These are phyloP conservation scores for Ferrisia virgata DNA, from an alignment of 2,888 invertebrate genomes.

Conservation along the genomic window DNA sequence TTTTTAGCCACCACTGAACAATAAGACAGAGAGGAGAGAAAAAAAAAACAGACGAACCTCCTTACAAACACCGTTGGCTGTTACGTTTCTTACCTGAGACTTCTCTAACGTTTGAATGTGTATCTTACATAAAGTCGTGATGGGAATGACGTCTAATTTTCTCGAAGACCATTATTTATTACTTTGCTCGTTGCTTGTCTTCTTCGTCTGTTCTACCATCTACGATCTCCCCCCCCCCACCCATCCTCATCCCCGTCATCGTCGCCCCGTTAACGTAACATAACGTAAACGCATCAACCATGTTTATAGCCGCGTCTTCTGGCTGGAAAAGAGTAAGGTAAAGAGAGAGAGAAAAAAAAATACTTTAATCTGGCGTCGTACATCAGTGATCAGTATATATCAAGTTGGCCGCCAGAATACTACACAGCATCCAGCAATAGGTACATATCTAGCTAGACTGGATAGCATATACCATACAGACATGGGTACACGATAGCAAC, in stretches of 20 bases:
- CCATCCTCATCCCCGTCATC: no score
- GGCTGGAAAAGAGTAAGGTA: no score
- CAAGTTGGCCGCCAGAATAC: neutral
- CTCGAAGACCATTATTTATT: slow-evolving; percentile 43
- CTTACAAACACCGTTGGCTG: slow-evolving; percentile 25
- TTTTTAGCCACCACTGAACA: slow-evolving; percentile 27
- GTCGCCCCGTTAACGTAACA: neutral
- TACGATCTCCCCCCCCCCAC: neutral
- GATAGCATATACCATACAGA: no score
- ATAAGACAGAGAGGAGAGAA: no score
- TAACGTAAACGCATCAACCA: slow-evolving; percentile 18
- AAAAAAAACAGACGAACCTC: neutral
- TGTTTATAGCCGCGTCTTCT: neutral
- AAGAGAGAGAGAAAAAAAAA: neutral
- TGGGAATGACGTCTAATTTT: slow-evolving; percentile 43
- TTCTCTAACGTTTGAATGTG: slow-evolving; percentile 35
- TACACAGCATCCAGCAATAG: neutral
- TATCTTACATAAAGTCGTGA: slow-evolving; percentile 41
- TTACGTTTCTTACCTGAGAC: slow-evolving; percentile 42
- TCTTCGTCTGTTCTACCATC: neutral
- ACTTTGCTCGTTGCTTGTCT: slow-evolving; percentile 33
- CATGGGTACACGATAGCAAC: no score
- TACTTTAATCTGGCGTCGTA: slow-evolving; percentile 20
- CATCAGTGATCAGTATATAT: slow-evolving; percentile 28
- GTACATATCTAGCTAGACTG: neutral